Evolutionary conservation across 2,888 invertebrate species (phyloP).

Genomic region (Microctonus aethiopoides): DNA sequence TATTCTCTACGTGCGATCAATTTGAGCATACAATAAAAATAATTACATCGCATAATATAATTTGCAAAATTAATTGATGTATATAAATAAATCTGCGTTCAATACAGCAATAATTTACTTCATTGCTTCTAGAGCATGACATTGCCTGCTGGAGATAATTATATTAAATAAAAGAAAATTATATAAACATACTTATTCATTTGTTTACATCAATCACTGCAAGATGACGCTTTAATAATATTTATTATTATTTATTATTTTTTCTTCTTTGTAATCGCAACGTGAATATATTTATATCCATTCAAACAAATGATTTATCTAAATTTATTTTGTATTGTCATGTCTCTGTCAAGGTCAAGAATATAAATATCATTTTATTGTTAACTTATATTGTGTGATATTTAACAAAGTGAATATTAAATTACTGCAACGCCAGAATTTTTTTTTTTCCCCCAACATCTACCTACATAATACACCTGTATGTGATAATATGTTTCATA

Average conservation of each 20-base stretch:
- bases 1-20: not conserved
- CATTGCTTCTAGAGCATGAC: slow-evolving; percentile 4
- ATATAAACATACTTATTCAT: not conserved
- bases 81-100: not conserved
- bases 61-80: not conserved
- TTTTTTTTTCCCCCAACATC: not conserved
- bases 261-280: not conserved
- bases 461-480: not conserved
- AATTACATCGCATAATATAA: too few relatives aligned
- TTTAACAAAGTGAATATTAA: not conserved
- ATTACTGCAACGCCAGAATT: not conserved
- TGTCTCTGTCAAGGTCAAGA: not conserved
- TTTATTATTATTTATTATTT: too few relatives aligned
- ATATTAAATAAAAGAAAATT: not conserved
- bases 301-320: not conserved
- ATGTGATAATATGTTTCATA: not conserved
- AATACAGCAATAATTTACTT: not conserved
- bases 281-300: not conserved
- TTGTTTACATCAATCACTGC: not conserved
- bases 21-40: too few relatives aligned
- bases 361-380: not conserved
- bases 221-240: not conserved
- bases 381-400: not conserved
- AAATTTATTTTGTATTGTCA: not conserved
- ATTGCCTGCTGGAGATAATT: slow-evolving; percentile 9